Evolutionary conservation across 2,888 invertebrate genomes (phyloP), one percentile per base, ranked within the genome.

Genomic region (Apotomis capreana): DNA sequence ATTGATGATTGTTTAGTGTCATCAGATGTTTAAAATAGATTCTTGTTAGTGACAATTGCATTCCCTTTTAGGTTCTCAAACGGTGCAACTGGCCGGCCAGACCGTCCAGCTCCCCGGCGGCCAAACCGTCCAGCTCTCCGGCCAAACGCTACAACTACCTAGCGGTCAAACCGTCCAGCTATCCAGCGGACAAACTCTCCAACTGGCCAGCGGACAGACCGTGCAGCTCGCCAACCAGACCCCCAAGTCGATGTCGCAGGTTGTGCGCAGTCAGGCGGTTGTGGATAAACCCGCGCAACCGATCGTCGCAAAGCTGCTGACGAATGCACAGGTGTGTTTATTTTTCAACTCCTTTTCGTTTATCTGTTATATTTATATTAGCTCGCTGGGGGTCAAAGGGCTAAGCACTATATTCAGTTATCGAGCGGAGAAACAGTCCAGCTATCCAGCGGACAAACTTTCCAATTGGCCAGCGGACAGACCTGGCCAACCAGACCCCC

Each of bases 241-340:
- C 1, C 81, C 84, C 8, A 90, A 91, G 77, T 81, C 87, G 3
- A 76, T 87, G 73, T 79, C 89, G 55, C 91, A 90, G 79, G 86
- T 89, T n/a, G 92, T 89, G 44, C 89, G 87, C 74, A 87, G 78
- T 76, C 92, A 87, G 77, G 78, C 83, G 15, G 76, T 84, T 9
- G 84, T 82, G 0, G 94, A 93, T 15, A 93, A 92, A 77, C 51
- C 87, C 4, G 78, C 83, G 80, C 94, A 93, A 81, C 95, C 95
- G 4, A 94, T 96, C 44, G 94, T 96, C 54, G 96, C 96, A 0
- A 96, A 96, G 85, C 94, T 97, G 15, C 88, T 97, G 37, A 96
- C 96, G 5, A 96, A 95, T 83, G 95, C 96, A 59, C 95, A 95
- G 91, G 95, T 95, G 87, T 76, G 59, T 69, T 78, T 61, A 46